Evolutionary conservation across 2,888 invertebrate genomes (phyloP).

Genomic region (Crepidodera aurea): DNA sequence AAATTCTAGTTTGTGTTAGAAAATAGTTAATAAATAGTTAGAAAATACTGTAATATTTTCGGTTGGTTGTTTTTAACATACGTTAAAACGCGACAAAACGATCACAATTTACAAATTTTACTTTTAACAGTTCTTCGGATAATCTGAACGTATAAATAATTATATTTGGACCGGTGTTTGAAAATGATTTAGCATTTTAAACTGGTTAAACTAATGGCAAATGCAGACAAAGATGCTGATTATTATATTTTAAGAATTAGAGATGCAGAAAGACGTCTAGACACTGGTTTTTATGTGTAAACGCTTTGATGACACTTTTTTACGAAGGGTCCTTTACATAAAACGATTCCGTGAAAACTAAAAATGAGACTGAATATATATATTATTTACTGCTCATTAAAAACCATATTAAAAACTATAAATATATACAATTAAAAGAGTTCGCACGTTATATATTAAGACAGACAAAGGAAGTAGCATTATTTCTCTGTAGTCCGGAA

Average conservation of each 20-base stretch:
- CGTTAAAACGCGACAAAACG: no score
- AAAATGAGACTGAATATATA: background rate
- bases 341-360: conserved; percentile 18
- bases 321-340: conserved; percentile 8
- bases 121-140: background rate
- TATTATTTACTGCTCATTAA: conserved; percentile 31
- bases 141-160: background rate
- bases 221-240: conserved; percentile 19
- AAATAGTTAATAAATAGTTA: no score
- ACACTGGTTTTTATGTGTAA: conserved; percentile 28
- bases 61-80: no score
- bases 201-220: conserved; percentile 1
- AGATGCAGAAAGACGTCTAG: conserved; percentile 20
- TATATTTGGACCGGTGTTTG: no score
- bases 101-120: background rate
- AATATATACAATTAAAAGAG: conserved; percentile 45
- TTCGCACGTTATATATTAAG: conserved; percentile 50
- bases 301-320: conserved; percentile 18
- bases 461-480: conserved; percentile 36
- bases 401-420: conserved; percentile 37
- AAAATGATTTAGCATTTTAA: conserved; percentile 10
- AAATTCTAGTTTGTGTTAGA: no score
- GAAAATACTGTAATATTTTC: no score
- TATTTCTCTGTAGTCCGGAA: conserved; percentile 39
- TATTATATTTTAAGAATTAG: conserved; percentile 29